These are phyloP conservation scores for Polietes domitor DNA, from an alignment of 2,888 invertebrate species.

Conservation along the genomic window DNA sequence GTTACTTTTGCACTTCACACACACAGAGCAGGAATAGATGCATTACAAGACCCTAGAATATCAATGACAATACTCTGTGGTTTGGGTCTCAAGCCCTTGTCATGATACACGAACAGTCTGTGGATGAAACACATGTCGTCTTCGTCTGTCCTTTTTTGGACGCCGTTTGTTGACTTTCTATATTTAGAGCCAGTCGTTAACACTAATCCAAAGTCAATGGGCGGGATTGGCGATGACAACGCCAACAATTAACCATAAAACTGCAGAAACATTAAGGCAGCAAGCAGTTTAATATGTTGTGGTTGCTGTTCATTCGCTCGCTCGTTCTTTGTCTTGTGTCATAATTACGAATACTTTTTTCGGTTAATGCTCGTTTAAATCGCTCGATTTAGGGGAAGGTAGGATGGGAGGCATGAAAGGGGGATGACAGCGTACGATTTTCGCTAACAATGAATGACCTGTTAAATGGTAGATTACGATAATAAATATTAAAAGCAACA, in stretches of 20 bases:
- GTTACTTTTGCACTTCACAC: no score
- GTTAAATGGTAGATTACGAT: constrained; percentile 58
- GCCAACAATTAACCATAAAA: not conserved
- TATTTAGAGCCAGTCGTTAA: constrained; percentile 1
- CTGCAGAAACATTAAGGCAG: not conserved
- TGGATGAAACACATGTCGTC: not conserved
- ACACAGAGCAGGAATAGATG: not conserved
- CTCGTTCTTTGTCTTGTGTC: not conserved
- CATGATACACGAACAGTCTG: not conserved
- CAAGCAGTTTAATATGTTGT: not conserved
- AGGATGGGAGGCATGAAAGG: not conserved
- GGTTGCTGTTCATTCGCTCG: not conserved
- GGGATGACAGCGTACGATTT: not conserved
- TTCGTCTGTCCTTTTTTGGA: not conserved
- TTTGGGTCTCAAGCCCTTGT: not conserved
- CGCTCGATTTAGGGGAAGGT: not conserved
- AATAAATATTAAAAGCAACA: constrained; percentile 27
- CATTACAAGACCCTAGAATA: not conserved
- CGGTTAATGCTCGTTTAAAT: not conserved
- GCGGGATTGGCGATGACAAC: not conserved
- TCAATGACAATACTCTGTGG: not conserved
- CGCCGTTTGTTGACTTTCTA: no score
- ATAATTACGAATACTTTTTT: not conserved
- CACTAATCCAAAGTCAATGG: constrained; percentile 4
- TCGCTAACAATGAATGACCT: constrained; percentile 60